Evolutionary conservation across 2,797 vertebrate species (phyloP), one percentile per base, ranked within the genome.

Genomic region (Crypturellus tataupa): DNA sequence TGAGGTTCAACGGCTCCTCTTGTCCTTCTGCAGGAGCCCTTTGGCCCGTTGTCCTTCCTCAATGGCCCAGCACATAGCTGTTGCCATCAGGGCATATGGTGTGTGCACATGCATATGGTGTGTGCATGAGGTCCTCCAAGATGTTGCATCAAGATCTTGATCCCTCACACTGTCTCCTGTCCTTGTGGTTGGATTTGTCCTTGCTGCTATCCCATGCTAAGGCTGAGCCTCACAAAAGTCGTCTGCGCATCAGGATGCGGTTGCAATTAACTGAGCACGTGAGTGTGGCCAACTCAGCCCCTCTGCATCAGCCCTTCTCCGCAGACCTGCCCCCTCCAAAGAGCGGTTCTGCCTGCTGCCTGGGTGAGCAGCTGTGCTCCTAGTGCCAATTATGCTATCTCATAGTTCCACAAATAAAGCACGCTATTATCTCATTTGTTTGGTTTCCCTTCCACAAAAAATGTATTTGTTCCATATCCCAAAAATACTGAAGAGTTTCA

Each of bases 311-410:
- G 62, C 58, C 85, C 62, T 65, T 69, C 62, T 64, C 77, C 8
- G 0, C n/a, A 6, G 31, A 68, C 49, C 16, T 47, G 55, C 55
- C 70, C 68, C 55, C 85, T 75, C 80, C 51, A n/a, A 40, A 73
- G 62, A 88, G 27, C 37, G 67, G 64, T 86, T 49, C 56, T 55
- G 42, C 21, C 65, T 10, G 29, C 70, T 90, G 71, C 79, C 5
- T 9, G 46, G 63, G 64, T 47, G 60, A 92, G 56, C 87, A 92
- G 89, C 87, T 91, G 89, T 20, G 69, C 64, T 87, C 42, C 68
- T 51, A 25, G 35, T 7, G 1, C 84, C 81, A 77, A 85, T 72
- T 27, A 79, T 2, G 2, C 69, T 77, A 4, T 0, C 68, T 85
- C 6, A 1, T 18, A 27, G 6, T 64, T 51, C 82, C 65, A 62